Percentiles rank a stretch among this genome's conserved stretches.
Evolutionary conservation across 2,888 invertebrate species (phyloP).

Genomic region (Platycnemis pennipes): DNA sequence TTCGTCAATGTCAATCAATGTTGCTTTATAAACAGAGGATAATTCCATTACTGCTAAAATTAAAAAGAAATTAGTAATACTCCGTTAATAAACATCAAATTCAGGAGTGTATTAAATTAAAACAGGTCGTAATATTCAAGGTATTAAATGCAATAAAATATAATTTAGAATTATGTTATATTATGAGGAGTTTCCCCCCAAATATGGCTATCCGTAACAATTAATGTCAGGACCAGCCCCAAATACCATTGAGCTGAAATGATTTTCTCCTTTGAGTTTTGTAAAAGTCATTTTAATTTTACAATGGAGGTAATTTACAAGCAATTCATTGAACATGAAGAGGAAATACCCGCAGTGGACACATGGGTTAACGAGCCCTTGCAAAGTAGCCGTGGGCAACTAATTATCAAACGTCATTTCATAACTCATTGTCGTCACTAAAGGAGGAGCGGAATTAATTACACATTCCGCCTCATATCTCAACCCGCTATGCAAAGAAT

Average conservation of each 20-base stretch:
- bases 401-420: background rate
- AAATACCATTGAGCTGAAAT: background rate
- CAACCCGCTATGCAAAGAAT: background rate
- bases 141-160: no score
- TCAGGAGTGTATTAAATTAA: background rate
- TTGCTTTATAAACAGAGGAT: no score
- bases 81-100: no score
- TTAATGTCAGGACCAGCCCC: background rate
- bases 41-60: no score
- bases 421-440: background rate
- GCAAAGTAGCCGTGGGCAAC: background rate
- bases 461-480: background rate
- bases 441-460: background rate
- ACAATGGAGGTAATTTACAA: background rate
- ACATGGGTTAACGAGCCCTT: background rate
- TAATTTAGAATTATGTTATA: no score
- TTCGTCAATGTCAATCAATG: no score
- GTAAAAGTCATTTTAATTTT: background rate
- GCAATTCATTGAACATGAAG: background rate
- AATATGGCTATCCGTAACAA: background rate
- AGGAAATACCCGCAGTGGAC: background rate
- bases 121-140: no score
- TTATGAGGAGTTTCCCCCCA: background rate
- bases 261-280: background rate
- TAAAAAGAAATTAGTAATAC: no score